Conservation (phyloP, 2,113 vertebrate genomes). For the Meles meles region DNA sequence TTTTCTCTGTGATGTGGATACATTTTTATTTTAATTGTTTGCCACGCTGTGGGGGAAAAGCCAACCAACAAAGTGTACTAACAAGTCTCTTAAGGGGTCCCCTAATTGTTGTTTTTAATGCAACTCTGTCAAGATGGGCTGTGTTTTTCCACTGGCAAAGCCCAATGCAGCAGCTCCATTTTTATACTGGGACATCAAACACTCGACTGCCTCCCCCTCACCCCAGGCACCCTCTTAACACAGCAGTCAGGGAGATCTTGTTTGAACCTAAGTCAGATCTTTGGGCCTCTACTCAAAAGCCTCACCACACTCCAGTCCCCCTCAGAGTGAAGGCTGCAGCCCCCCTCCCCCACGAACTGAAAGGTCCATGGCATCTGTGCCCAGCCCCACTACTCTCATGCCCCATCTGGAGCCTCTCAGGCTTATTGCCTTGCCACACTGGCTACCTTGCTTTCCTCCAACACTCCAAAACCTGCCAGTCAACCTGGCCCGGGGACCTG, state of each 20-base stretch:
- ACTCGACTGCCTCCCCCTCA: background rate
- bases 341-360: background rate
- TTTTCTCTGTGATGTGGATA: constrained; percentile 43
- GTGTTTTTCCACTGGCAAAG: background rate
- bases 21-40: constrained; percentile 34
- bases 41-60: background rate
- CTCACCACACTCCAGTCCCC: background rate
- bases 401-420: background rate
- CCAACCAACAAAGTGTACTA: background rate
- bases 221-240: background rate
- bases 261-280: background rate
- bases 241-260: background rate
- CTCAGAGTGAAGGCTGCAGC: background rate
- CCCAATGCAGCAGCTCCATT: background rate
- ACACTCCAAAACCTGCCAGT: background rate
- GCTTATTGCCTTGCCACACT: background rate
- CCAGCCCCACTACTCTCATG: background rate
- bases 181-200: background rate
- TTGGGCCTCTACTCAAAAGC: background rate
- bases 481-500: background rate
- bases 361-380: background rate
- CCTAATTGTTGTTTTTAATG: background rate
- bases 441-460: background rate
- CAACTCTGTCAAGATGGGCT: background rate
- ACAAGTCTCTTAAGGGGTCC: background rate